Base-by-base conservation (phyloP, 2,888 invertebrate genomes). In the Ochropleura plecta region DNA sequence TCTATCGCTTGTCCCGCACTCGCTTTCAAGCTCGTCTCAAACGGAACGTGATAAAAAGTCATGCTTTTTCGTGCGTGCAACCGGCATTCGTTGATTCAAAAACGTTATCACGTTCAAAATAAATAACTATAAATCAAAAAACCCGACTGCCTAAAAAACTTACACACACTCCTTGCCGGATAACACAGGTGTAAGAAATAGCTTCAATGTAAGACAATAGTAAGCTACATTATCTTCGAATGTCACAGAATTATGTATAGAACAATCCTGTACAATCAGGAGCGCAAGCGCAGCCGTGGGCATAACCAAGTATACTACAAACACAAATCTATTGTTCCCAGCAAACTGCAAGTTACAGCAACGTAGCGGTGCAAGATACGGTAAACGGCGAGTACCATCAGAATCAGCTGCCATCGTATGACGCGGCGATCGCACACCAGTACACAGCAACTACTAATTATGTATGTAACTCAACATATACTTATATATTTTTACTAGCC, bases 341-440 rank as follows among this genome's bases (percentile, higher is more conserved):
- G 64, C 91, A 94, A 91, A 88, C 91, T 0, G 92, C 94, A 0
- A 92, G 92, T n/a, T 95, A 93, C 85, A 92, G 90, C 51, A 90
- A 89, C 57, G 86, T 90, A 53, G 79, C 90, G 1, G 90, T 83
- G 0, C 87, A 78, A 16, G 91, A 91, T 48, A 79, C 88, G 0
- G 78, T 87, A 10, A 90, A 91, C 82, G 93, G 91, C 55, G 88
- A 85, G 18, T 94, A 90, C 85, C 89, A 90, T 60, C 92, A 92
- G 77, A 89, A 92, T 48, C 93, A 91, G 70, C 86, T 95, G 84
- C 96, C 96, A 0, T 92, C 95, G 0, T 96, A 96, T 86, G 96
- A 96, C 84, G 95, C 96, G 0, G 96, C 96, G 18, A 92, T 96
- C n/a, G 95, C 95, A 0, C 95, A 95, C 60, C 95, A 96, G 65